These are phyloP conservation scores for Rhinogobio ventralis DNA, from an alignment of 2,797 vertebrate genomes.

Conservation along the genomic window DNA sequence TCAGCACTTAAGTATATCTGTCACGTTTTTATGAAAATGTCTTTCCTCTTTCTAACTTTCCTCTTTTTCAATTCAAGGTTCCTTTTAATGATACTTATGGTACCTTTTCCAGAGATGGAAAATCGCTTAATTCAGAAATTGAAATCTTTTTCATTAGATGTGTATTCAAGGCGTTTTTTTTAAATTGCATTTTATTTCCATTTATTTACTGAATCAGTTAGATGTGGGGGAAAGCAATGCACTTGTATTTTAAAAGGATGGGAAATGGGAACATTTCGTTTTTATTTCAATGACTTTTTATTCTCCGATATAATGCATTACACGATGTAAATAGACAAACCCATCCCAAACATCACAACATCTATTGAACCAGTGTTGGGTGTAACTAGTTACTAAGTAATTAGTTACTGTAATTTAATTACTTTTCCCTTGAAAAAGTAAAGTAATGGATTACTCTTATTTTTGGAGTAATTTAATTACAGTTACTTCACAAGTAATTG, in stretches of 20 bases:
- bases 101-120: background rate
- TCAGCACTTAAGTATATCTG: background rate
- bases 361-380: background rate
- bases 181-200: background rate
- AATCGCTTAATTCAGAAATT: background rate
- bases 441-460: no score
- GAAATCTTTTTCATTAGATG: background rate
- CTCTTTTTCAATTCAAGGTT: background rate
- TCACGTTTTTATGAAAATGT: background rate
- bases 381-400: no score
- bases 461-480: no score
- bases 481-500: no score
- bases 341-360: background rate
- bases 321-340: background rate
- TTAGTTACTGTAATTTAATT: no score
- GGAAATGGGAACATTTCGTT: background rate
- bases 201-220: background rate
- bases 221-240: background rate
- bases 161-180: background rate
- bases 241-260: background rate
- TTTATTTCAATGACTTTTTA: background rate
- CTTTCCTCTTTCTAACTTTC: background rate
- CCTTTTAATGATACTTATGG: background rate
- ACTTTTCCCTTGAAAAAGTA: no score
- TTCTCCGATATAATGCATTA: background rate